Evolutionary conservation across 2,797 vertebrate genomes (phyloP).

Genomic region (Chromis chromis): DNA sequence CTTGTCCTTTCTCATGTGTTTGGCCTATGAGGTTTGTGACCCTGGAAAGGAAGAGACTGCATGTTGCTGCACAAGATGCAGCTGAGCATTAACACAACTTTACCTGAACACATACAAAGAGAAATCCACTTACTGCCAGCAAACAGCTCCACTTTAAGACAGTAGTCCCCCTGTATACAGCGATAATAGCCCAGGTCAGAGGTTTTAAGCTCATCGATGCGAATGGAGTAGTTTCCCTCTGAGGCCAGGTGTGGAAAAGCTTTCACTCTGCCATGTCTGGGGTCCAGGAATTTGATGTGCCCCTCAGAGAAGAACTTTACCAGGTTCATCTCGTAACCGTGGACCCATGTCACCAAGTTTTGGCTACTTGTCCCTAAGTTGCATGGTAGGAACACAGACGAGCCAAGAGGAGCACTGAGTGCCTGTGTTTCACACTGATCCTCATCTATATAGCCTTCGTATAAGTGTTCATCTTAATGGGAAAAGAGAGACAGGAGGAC

Average conservation of each 20-base stretch:
- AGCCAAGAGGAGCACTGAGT: slow-evolving; percentile 15
- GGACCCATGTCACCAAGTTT: slow-evolving; percentile 47
- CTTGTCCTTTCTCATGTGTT: background rate
- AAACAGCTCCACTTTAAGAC: slow-evolving; percentile 40
- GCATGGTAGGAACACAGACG: slow-evolving; percentile 68
- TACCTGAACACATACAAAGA: background rate
- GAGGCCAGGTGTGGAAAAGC: slow-evolving; percentile 55
- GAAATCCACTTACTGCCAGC: slow-evolving; percentile 31
- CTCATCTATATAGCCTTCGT: background rate
- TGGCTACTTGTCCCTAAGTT: fast-evolving
- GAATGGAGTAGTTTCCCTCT: slow-evolving; percentile 65
- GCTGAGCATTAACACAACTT: background rate
- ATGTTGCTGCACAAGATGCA: background rate
- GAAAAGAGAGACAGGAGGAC: background rate
- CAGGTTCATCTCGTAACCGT: fast-evolving
- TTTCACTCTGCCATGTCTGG: slow-evolving; percentile 63
- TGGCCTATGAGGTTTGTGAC: slow-evolving; percentile 16
- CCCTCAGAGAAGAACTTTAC: slow-evolving; percentile 32
- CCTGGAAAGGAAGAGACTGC: slow-evolving; percentile 12
- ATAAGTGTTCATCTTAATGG: background rate
- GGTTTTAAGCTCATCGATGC: slow-evolving; percentile 51
- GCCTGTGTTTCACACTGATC: background rate
- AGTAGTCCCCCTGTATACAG: slow-evolving; percentile 19
- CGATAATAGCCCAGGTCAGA: slow-evolving; percentile 67
- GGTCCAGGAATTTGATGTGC: slow-evolving; percentile 30